phyloP scores from a whole-genome alignment of 2,888 invertebrate species.

The Chorisops tibialis region DNA sequence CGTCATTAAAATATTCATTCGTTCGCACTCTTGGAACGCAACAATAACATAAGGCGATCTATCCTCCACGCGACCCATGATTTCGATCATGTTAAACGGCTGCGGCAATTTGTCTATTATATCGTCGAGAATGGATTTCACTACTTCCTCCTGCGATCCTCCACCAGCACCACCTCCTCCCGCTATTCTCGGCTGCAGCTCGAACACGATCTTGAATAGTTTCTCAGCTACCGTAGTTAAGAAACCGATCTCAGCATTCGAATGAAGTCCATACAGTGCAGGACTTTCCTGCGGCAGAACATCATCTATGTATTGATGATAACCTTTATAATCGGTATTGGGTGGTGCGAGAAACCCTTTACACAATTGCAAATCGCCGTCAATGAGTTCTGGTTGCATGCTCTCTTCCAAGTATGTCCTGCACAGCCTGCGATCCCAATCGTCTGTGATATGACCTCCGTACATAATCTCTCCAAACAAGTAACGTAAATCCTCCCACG shows the following conservation, averaged over 20 bases:
- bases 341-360: constrained; percentile 84
- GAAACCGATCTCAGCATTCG: constrained; percentile 94
- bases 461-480: constrained; percentile 97
- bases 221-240: constrained; percentile 81
- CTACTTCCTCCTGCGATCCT: constrained; percentile 71
- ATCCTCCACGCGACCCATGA: constrained; percentile 84
- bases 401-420: constrained; percentile 82
- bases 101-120: constrained; percentile 84
- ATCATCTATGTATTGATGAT: constrained; percentile 86
- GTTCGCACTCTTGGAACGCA: constrained; percentile 88
- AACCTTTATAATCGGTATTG: constrained; percentile 80
- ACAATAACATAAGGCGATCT: constrained; percentile 89
- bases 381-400: constrained; percentile 81
- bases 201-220: constrained; percentile 79
- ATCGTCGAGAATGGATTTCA: constrained; percentile 73
- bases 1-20: constrained; percentile 84
- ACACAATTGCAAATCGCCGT: constrained; percentile 79
- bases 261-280: constrained; percentile 85
- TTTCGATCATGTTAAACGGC: constrained; percentile 79
- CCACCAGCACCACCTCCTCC: constrained; percentile 63
- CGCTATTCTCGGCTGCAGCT: constrained; percentile 83
- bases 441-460: constrained; percentile 95
- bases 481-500: constrained; percentile 93
- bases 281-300: constrained; percentile 84
- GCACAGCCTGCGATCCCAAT: constrained; percentile 89